A percentile compares a stretch with the other conserved stretches of the same genome.
phyloP scores from a whole-genome alignment of 2,113 vertebrate genomes.

The Panthera leo region DNA sequence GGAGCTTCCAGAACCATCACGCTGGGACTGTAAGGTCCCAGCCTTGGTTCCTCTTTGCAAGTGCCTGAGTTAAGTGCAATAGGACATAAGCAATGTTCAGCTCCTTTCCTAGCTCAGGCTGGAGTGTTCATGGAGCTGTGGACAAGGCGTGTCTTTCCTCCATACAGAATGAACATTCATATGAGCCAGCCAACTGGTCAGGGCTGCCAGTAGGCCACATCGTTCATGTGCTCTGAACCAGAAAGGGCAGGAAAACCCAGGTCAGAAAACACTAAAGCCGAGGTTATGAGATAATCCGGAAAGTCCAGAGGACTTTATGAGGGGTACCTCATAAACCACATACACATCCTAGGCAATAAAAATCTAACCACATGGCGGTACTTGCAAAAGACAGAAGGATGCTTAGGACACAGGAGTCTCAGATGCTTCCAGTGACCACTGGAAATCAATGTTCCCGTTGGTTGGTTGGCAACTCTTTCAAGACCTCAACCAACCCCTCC shows the following conservation, averaged over 20 bases:
- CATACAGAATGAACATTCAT: not conserved
- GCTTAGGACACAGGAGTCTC: not conserved
- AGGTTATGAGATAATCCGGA: constrained; percentile 42
- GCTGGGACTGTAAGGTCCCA: not conserved
- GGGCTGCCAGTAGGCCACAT: not conserved
- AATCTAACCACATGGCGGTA: not conserved
- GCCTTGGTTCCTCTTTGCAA: not conserved
- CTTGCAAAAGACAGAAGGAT: not conserved
- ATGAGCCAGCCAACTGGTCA: not conserved
- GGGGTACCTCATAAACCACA: constrained; percentile 33
- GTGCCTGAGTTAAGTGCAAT: not conserved
- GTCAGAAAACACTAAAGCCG: constrained; percentile 35
- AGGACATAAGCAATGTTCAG: not conserved
- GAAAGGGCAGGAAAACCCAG: constrained; percentile 17
- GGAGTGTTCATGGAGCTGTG: not conserved
- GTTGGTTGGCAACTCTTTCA: not conserved
- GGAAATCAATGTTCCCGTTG: not conserved
- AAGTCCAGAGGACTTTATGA: constrained; percentile 34
- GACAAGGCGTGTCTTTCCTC: not conserved
- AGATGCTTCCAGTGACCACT: not conserved
- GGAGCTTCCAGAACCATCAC: not conserved
- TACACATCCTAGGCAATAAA: not conserved
- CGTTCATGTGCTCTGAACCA: not conserved
- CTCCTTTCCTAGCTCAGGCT: not conserved
- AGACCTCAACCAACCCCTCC: not conserved